phyloP scores from a whole-genome alignment of 2,113 vertebrate genomes.

The Balaeniceps rex region DNA sequence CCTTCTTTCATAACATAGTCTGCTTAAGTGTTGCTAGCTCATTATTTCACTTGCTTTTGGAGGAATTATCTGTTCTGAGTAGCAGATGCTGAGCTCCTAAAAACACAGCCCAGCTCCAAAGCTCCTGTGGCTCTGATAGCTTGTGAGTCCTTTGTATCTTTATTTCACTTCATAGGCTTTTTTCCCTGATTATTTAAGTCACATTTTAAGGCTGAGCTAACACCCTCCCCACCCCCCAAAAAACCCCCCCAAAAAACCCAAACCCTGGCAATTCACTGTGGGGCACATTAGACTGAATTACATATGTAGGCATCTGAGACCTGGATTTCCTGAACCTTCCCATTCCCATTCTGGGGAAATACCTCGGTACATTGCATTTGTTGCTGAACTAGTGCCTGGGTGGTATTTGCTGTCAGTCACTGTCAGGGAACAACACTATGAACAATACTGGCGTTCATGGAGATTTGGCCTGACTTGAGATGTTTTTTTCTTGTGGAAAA shows the following conservation, averaged over 20 bases:
- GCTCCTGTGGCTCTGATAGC: background rate
- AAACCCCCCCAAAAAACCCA: background rate
- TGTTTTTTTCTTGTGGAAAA: background rate
- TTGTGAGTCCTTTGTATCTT: background rate
- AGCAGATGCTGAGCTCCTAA: background rate
- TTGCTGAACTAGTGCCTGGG: background rate
- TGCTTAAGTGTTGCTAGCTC: background rate
- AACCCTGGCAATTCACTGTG: background rate
- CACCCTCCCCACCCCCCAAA: no score
- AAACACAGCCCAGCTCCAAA: background rate
- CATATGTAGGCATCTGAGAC: background rate
- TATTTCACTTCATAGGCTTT: background rate
- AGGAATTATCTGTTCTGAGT: background rate
- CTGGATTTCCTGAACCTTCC: background rate
- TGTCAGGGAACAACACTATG: background rate
- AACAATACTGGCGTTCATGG: background rate
- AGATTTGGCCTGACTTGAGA: background rate
- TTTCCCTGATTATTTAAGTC: background rate
- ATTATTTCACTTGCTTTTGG: background rate
- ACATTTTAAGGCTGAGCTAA: background rate
- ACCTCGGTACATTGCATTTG: background rate
- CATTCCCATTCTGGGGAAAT: background rate
- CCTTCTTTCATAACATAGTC: background rate
- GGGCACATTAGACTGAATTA: background rate
- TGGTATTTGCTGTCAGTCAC: background rate